Base-by-base conservation (phyloP, 2,797 vertebrate species). In the Alcedo quadribrachys region DNA sequence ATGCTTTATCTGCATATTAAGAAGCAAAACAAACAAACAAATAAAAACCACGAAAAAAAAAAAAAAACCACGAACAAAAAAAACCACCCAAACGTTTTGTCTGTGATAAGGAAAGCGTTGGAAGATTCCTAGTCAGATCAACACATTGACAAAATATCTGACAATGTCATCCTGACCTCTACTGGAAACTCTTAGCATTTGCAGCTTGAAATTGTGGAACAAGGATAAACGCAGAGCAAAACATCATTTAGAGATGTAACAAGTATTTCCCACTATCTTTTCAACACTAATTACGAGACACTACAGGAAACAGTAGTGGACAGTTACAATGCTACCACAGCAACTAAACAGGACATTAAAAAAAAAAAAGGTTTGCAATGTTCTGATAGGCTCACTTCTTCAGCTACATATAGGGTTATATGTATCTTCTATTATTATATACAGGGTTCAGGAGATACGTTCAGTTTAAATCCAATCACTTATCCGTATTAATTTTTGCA, bases 161-260 rank as follows among this genome's bases (percentile, higher is more conserved):
- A 87, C 93, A 95, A 94, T 96, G 25, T 94, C 90, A 79, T 79
- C 84, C 93, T 96, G 95, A 96, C 96, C 96, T 96, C 96, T 97
- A 53, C 96, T 95, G 96, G 92, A 93, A 93, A 46, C 17, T 19
- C 11, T 85, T 57, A 66, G 91, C 40, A 85, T 32, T 27, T 83
- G 78, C 94, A 92, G 85, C 63, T 81, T 79, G 57, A 80, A 93
- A 84, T 30, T 15, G 10, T 28, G 51, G 22, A 74, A 83, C 24
- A 32, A 9, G 45, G 40, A 50, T 32, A 84, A 91, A 84, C 12
- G 1, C 32, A 32, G 10, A 76, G 50, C 35, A 61, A 28, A 11
- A 16, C 42, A 43, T 28, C n/a, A 37, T 37, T 76, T 45, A 86
- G 35, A 62, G 25, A 48, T 24, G 11, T 3, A 76, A 77, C 17